These are phyloP conservation scores for Tuberolachnus salignus DNA, from an alignment of 2,888 invertebrate genomes.

Conservation along the genomic window DNA sequence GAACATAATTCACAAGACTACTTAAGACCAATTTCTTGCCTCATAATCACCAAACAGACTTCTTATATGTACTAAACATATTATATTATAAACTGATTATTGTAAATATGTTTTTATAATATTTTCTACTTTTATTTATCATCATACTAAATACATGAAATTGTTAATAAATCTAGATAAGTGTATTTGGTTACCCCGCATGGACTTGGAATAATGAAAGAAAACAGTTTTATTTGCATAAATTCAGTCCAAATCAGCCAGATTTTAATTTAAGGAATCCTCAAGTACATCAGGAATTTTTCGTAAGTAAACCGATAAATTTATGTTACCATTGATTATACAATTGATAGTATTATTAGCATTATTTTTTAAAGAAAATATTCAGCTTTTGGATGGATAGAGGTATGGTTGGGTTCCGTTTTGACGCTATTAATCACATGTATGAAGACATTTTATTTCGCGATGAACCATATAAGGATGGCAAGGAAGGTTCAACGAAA, in stretches of 20 bases:
- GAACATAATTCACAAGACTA: too few relatives aligned
- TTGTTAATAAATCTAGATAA: slow-evolving; percentile 31
- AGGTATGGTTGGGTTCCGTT: slow-evolving; percentile 48
- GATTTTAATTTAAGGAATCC: slow-evolving; percentile 79
- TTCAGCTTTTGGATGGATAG: slow-evolving; percentile 56
- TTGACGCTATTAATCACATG: slow-evolving; percentile 15
- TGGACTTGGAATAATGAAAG: slow-evolving; percentile 75
- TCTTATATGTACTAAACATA: too few relatives aligned
- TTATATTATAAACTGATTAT: too few relatives aligned
- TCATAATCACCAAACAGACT: too few relatives aligned
- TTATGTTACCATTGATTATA: background rate
- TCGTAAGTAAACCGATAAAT: slow-evolving; percentile 62
- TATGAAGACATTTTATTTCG: background rate
- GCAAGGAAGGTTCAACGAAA: background rate
- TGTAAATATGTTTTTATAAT: too few relatives aligned
- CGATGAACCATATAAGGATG: slow-evolving; percentile 16
- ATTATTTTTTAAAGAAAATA: slow-evolving; percentile 22
- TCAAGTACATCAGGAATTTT: slow-evolving; percentile 71
- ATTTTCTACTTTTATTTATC: too few relatives aligned
- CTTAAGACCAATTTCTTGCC: too few relatives aligned
- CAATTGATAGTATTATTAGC: background rate
- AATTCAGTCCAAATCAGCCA: slow-evolving; percentile 76
- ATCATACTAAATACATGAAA: too few relatives aligned
- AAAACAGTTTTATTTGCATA: slow-evolving; percentile 79
- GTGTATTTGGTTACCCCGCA: slow-evolving; percentile 67